Evolutionary conservation across 1,140 invertebrate species (phyloP), one percentile per base, ranked within the genome.

Genomic region (Trissolcus basalis): DNA sequence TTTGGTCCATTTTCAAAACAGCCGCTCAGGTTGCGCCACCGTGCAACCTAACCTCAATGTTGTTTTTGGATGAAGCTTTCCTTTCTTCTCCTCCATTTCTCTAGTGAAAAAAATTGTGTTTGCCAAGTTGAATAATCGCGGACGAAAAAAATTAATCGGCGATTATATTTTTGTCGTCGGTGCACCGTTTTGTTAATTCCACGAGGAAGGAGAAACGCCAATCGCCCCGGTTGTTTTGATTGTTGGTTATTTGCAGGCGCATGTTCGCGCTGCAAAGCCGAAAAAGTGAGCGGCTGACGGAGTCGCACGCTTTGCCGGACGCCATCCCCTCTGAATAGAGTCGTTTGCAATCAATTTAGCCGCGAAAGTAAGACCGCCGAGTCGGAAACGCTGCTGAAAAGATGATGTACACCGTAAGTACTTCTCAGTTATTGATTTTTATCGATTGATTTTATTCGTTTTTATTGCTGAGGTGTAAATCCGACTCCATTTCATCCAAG

Each of bases 391-490:
- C 33, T 7, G 50, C 58, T 74, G 39, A 27, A 63, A 88, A 85
- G 63, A 90, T 90, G 88, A 90, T 90, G 89, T 90, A 90, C 79
- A 90, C 89, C 77, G 89, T 90, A 85, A 89, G 83, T 76, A n/a
- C n/a, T 55, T n/a, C 8, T 16, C 5, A 3, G 0, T 19, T 10
- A 3, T 27, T 27, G 14, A 16, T 19, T n/a, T 11, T 14, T 16
- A 65, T 56, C 43, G 10, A 45, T 67, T 45, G 60, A 15, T 4
- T 6, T 41, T 45, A 0, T 33, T 0, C 14, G 2, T 13, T 33
- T 58, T 15, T 43, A 19, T 13, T n/a, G 12, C 11, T n/a, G 12
- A 44, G 43, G 60, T 19, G 9, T 12, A 49, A n/a, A n/a, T 59
- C n/a, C 45, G 48, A 39, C 36, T 39, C n/a, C 9, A 9, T 9